phyloP scores from a whole-genome alignment of 1,140 invertebrate species.

The Lerema accius region DNA sequence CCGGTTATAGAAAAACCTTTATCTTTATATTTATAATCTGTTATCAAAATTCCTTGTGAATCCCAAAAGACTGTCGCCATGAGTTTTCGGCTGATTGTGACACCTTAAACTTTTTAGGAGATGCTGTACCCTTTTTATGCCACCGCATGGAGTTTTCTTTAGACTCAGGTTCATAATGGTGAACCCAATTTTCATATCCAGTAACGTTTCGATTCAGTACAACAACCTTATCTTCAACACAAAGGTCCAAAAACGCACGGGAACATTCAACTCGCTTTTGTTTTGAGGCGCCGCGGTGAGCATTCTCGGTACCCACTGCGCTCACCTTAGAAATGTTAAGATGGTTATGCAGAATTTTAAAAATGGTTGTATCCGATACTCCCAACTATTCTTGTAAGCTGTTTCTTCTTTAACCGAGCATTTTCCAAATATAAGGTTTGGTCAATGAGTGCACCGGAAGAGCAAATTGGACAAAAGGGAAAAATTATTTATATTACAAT shows the following conservation, averaged over 20 bases:
- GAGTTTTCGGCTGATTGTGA: too few relatives aligned
- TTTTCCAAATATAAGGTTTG: too few relatives aligned
- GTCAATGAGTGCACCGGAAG: too few relatives aligned
- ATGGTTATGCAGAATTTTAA: slow-evolving; percentile 18
- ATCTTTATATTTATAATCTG: too few relatives aligned
- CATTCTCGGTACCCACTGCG: slow-evolving; percentile 9
- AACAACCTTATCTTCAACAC: slow-evolving; percentile 11
- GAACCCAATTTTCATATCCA: slow-evolving; percentile 43
- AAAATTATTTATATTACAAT: too few relatives aligned
- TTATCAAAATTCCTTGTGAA: too few relatives aligned
- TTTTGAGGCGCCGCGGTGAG: not conserved
- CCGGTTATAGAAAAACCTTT: too few relatives aligned
- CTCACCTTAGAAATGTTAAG: slow-evolving; percentile 10
- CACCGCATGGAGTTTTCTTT: slow-evolving; percentile 33
- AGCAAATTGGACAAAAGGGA: too few relatives aligned
- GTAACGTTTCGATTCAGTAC: slow-evolving; percentile 29
- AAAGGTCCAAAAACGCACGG: slow-evolving; percentile 33
- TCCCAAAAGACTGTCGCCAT: too few relatives aligned
- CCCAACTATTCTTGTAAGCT: too few relatives aligned
- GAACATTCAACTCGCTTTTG: slow-evolving; percentile 17
- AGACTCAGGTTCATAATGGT: slow-evolving; percentile 35
- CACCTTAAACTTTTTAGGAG: too few relatives aligned
- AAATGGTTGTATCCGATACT: not conserved
- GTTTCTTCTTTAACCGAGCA: too few relatives aligned
- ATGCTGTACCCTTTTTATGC: slow-evolving; percentile 2